These are phyloP conservation scores for Ameiurus melas DNA, from an alignment of 2,113 vertebrate species.

Conservation along the genomic window DNA sequence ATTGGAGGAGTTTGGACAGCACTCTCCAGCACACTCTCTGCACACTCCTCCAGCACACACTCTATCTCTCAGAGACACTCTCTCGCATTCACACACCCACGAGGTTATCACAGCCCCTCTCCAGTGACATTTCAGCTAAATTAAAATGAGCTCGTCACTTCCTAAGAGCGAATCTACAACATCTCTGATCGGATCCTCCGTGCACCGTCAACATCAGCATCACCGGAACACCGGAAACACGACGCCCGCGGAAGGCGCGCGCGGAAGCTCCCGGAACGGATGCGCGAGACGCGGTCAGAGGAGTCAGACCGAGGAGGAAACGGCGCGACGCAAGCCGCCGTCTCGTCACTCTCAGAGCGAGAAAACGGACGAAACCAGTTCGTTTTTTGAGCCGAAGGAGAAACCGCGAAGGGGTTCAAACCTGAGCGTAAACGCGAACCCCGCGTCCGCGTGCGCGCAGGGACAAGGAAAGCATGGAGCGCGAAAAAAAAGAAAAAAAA, in stretches of 20 bases:
- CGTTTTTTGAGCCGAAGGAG: constrained; percentile 68
- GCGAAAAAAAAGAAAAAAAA: too few species aligned
- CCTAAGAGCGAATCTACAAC: constrained; percentile 88
- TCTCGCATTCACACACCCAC: neutral
- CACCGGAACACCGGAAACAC: constrained; percentile 57
- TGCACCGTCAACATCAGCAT: constrained; percentile 29
- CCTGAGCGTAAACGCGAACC: neutral
- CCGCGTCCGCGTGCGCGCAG: constrained; percentile 45
- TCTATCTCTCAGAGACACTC: neutral
- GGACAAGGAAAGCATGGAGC: constrained; percentile 62
- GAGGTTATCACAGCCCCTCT: neutral
- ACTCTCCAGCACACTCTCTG: neutral
- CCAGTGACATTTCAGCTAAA: neutral
- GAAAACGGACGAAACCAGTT: constrained; percentile 60
- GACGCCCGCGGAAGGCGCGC: constrained; percentile 36
- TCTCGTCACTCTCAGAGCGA: constrained; percentile 53
- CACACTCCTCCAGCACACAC: neutral
- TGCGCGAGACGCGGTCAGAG: constrained; percentile 51
- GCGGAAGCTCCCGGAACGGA: constrained; percentile 46
- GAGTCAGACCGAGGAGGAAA: constrained; percentile 54
- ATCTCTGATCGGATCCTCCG: constrained; percentile 75
- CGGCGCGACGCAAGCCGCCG: constrained; percentile 50
- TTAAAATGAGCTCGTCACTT: constrained; percentile 82
- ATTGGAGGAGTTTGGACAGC: neutral
- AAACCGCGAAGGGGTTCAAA: constrained; percentile 61